phyloP scores from a whole-genome alignment of 2,113 vertebrate genomes.

The Nyctereutes procyonoides region DNA sequence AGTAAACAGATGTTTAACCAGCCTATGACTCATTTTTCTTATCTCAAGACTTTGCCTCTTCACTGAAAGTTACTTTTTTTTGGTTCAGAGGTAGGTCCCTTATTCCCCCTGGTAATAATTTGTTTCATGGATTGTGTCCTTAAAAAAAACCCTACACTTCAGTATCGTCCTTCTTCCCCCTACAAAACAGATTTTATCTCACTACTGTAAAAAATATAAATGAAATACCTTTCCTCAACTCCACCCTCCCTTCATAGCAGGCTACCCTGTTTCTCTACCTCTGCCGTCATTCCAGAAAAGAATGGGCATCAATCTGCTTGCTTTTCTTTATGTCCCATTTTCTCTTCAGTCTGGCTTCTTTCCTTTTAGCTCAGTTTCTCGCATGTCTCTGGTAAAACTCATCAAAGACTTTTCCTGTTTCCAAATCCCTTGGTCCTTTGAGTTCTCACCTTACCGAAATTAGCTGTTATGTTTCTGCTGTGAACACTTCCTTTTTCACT shows the following conservation, averaged over 20 bases:
- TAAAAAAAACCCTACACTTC: background rate
- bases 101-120: background rate
- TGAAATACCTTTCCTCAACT: background rate
- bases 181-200: background rate
- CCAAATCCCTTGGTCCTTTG: background rate
- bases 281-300: background rate
- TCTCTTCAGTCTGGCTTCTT: background rate
- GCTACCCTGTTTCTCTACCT: background rate
- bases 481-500: background rate
- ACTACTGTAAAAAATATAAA: background rate
- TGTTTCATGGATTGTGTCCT: background rate
- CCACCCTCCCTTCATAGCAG: background rate
- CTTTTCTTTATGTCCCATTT: background rate
- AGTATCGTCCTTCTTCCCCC: background rate
- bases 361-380: conserved; percentile 4
- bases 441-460: background rate
- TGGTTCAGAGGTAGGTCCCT: background rate
- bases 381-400: background rate
- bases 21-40: background rate
- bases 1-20: background rate
- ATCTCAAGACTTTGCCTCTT: background rate
- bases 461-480: background rate
- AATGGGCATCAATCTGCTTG: background rate
- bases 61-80: background rate
- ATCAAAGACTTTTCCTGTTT: background rate